These are phyloP conservation scores for Cydia strobilella DNA, from an alignment of 1,140 invertebrate genomes.

Conservation along the genomic window DNA sequence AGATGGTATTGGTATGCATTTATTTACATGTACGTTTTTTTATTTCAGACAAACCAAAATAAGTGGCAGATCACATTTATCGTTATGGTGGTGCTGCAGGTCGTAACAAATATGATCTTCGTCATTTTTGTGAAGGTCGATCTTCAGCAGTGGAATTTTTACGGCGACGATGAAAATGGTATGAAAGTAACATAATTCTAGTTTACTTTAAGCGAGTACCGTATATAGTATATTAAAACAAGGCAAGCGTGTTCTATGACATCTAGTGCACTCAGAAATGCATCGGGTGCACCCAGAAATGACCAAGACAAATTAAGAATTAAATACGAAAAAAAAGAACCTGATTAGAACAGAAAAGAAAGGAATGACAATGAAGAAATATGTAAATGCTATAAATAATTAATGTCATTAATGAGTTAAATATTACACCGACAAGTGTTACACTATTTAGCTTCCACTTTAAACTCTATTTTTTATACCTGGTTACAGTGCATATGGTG, in stretches of 20 bases:
- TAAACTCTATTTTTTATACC: too few relatives aligned
- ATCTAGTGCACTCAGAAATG: not conserved
- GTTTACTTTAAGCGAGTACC: not conserved
- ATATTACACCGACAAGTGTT: too few relatives aligned
- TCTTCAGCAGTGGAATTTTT: constrained; percentile 57
- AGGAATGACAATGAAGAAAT: too few relatives aligned
- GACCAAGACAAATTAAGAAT: too few relatives aligned
- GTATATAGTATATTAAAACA: not conserved
- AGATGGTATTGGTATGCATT: too few relatives aligned
- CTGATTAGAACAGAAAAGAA: too few relatives aligned
- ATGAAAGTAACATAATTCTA: not conserved
- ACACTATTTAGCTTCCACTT: too few relatives aligned
- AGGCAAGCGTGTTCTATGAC: not conserved
- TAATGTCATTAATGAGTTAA: too few relatives aligned
- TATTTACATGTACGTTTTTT: constrained; percentile 15
- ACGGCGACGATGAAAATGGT: constrained; percentile 47
- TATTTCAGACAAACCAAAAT: constrained; percentile 48
- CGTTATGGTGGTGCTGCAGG: constrained; percentile 41
- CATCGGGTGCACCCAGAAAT: too few relatives aligned
- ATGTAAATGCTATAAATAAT: too few relatives aligned
- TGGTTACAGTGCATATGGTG: too few relatives aligned
- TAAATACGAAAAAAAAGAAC: too few relatives aligned
- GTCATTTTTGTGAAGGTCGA: constrained; percentile 50
- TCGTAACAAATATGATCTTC: constrained; percentile 51
- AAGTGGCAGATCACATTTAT: constrained; percentile 58